These are phyloP conservation scores for Drosophila lacteicornis DNA, from an alignment of 1,140 invertebrate species.

Conservation along the genomic window DNA sequence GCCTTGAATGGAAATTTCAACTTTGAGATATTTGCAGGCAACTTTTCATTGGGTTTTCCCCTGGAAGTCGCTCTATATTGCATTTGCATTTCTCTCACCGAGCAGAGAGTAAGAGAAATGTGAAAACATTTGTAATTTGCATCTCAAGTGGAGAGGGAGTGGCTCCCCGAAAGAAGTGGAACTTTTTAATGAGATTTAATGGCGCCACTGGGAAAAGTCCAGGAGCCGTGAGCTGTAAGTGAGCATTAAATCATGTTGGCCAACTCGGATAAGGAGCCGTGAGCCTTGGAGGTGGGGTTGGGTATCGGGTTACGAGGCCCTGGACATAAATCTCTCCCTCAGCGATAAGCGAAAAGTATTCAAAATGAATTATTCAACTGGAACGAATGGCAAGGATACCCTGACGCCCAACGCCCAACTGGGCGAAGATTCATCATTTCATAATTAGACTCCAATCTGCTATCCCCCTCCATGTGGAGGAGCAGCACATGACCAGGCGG, in stretches of 20 bases:
- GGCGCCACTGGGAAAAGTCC: slow-evolving; percentile 68
- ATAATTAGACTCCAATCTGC: slow-evolving; percentile 68
- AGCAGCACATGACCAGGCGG: slow-evolving; percentile 34
- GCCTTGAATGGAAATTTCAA: slow-evolving; percentile 7
- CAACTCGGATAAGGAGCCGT: slow-evolving; percentile 65
- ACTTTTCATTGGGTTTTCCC: slow-evolving; percentile 35
- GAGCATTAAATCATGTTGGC: slow-evolving; percentile 77
- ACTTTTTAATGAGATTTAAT: slow-evolving; percentile 82
- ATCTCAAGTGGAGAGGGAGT: slow-evolving; percentile 14
- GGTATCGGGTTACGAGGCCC: slow-evolving; percentile 71
- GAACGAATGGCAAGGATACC: not conserved
- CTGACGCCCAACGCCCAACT: too few relatives aligned
- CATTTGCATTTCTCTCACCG: slow-evolving; percentile 19
- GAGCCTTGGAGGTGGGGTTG: slow-evolving; percentile 14
- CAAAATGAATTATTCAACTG: slow-evolving; percentile 78
- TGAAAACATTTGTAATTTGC: slow-evolving; percentile 73
- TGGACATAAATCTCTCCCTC: slow-evolving; percentile 74
- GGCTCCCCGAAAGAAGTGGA: slow-evolving; percentile 32
- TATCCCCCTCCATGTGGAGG: slow-evolving; percentile 16
- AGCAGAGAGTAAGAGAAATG: slow-evolving; percentile 44
- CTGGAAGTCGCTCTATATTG: slow-evolving; percentile 21
- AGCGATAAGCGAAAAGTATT: slow-evolving; percentile 78
- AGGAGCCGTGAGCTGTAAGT: slow-evolving; percentile 64
- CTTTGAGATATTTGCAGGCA: slow-evolving; percentile 38
- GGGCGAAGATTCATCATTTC: slow-evolving; percentile 71